A percentile compares a stretch with the other conserved stretches of the same genome.
Conservation (phyloP, 2,888 invertebrate genomes). For the Synanthedon vespiformis region DNA sequence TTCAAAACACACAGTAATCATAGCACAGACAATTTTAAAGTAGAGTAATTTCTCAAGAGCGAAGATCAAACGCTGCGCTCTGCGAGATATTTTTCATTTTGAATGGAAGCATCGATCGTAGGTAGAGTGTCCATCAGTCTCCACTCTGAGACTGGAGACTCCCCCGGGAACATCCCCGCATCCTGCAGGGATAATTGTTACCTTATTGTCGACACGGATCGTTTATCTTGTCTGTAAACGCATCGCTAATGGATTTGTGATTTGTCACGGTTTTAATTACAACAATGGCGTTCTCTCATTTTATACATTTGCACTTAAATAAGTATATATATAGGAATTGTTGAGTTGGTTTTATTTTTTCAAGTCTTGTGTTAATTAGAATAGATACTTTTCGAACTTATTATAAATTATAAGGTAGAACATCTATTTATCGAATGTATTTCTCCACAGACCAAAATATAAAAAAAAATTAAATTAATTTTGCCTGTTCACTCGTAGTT, state of each 20-base stretch:
- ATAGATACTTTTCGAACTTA: no score
- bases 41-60: neutral
- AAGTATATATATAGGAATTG: neutral
- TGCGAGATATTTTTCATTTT: constrained; percentile 15
- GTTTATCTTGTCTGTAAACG: constrained; percentile 39
- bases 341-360: neutral
- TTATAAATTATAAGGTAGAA: no score
- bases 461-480: no score
- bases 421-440: no score
- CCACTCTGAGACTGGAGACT: constrained; percentile 11
- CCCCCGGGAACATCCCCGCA: constrained; percentile 9
- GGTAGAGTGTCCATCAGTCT: constrained; percentile 20
- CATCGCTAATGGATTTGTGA: constrained; percentile 48
- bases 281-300: constrained; percentile 9
- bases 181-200: constrained; percentile 39
- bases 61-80: constrained; percentile 9
- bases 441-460: no score
- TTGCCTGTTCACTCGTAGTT: no score
- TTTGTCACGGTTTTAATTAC: constrained; percentile 42
- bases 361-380: no score
- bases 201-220: constrained; percentile 35
- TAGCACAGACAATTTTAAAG: neutral
- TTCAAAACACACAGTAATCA: neutral
- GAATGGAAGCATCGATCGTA: constrained; percentile 20
- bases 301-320: neutral